Conservation (phyloP, 2,797 vertebrate species). For the Melanogrammus aeglefinus region DNA sequence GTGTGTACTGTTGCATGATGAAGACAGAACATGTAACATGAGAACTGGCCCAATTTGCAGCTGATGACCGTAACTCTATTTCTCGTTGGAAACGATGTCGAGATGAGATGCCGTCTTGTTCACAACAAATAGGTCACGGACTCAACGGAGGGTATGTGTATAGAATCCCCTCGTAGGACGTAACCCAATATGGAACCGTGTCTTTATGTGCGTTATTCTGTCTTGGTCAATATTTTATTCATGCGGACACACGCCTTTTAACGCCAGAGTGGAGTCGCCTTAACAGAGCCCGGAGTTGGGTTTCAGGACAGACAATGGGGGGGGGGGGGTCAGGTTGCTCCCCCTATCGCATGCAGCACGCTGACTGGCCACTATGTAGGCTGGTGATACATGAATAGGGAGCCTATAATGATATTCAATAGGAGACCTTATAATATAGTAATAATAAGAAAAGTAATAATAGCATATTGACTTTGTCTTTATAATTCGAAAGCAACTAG, state of each 20-base stretch:
- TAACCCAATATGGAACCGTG: constrained; percentile 55
- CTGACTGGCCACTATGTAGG: constrained; percentile 52
- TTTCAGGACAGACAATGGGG: constrained; percentile 73
- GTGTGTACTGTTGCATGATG: neutral
- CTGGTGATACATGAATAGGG: neutral
- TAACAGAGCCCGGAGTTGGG: constrained; percentile 67
- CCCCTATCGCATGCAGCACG: constrained; percentile 51
- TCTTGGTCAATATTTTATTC: constrained; percentile 83
- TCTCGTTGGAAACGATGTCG: neutral
- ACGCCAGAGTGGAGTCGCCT: constrained; percentile 70
- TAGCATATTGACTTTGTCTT: constrained; percentile 12
- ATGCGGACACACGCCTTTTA: constrained; percentile 80
- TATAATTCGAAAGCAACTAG: constrained; percentile 9
- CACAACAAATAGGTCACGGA: neutral
- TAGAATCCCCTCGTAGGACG: constrained; percentile 20
- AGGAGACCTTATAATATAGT: neutral
- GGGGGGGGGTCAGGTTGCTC: constrained; percentile 69
- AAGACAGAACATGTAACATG: neutral
- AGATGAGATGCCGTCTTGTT: neutral
- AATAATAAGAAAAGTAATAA: neutral
- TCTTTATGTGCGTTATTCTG: constrained; percentile 64
- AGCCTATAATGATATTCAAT: neutral
- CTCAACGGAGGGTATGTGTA: neutral
- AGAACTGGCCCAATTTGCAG: constrained; percentile 14
- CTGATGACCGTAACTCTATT: neutral